Conservation (phyloP, 1,140 invertebrate genomes). For the Drosophila cardini region DNA sequence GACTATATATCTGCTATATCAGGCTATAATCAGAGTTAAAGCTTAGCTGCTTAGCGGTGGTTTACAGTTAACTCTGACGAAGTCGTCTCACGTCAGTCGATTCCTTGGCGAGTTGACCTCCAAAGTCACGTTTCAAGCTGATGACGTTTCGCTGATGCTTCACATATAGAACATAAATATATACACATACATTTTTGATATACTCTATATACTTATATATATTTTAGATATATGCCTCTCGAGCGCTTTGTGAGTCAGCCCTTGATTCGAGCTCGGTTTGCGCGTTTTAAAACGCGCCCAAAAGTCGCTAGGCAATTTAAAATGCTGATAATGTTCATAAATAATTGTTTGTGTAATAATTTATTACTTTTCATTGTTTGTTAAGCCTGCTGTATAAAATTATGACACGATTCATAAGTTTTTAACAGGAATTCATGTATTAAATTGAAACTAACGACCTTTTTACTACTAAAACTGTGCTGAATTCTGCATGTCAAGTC, state of each 20-base stretch:
- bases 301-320: slow-evolving; percentile 10
- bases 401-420: too few relatives aligned
- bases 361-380: neutral
- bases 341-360: slow-evolving; percentile 15
- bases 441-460: too few relatives aligned
- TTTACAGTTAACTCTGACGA: neutral
- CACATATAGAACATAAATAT: slow-evolving; percentile 26
- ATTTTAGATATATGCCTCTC: neutral
- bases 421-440: too few relatives aligned
- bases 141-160: slow-evolving; percentile 30
- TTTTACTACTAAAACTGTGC: too few relatives aligned
- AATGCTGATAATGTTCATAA: slow-evolving; percentile 24
- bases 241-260: slow-evolving; percentile 22
- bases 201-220: neutral
- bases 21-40: neutral
- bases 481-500: too few relatives aligned
- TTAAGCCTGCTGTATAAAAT: too few relatives aligned
- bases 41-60: neutral
- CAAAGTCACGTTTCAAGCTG: slow-evolving; percentile 58
- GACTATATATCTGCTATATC: neutral
- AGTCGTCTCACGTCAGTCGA: neutral
- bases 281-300: slow-evolving; percentile 23
- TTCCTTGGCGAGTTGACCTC: slow-evolving; percentile 15
- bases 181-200: too few relatives aligned
- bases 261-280: neutral